Evolutionary conservation across 2,797 vertebrate species (phyloP), one percentile per base, ranked within the genome.

Genomic region (Otolemur crassicaudatus): DNA sequence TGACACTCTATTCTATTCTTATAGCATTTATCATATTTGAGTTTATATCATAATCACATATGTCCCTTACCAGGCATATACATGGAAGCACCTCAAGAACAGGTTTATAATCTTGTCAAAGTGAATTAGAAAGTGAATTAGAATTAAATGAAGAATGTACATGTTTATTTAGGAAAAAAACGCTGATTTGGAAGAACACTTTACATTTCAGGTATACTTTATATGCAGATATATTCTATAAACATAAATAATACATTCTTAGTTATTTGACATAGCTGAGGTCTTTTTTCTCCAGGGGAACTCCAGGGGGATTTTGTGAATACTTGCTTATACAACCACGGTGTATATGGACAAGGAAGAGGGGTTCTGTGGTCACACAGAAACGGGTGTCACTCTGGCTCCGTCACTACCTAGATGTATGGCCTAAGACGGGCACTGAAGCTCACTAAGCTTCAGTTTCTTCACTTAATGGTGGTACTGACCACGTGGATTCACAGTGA

Each of bases 121-220:
- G 23, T 72, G 67, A 92, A 77, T 89, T 67, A 92, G 80, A 96
- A 81, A 67, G 23, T 72, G 67, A 92, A 77, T 89, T 67, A 92
- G 80, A 96, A 81, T 65, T 61, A 75, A 90, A n/a, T 34, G 14
- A 60, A 82, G 37, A 89, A 53, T 76, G 20, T 46, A 56, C 17
- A 23, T 70, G 63, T 88, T 65, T 69, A 91, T 70, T 76, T 10
- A 63, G n/a, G 14, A 87, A 79, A 49, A 69, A 46, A 34, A 67
- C 13, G 17, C 63, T 76, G 60, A 73, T 31, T 25, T 25, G 60
- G 34, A 43, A 82, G 75, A 29, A 67, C 63, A 53, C 29, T 94
- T 76, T 58, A 70, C 40, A 79, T 58, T 81, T 56, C n/a, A 81
- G 23, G 34, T 49, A 31, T 3, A 43, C 43, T 76, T 76, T 81